Evolutionary conservation across 2,888 invertebrate species (phyloP), one percentile per base, ranked within the genome.

Genomic region (Criorhina ranunculi): DNA sequence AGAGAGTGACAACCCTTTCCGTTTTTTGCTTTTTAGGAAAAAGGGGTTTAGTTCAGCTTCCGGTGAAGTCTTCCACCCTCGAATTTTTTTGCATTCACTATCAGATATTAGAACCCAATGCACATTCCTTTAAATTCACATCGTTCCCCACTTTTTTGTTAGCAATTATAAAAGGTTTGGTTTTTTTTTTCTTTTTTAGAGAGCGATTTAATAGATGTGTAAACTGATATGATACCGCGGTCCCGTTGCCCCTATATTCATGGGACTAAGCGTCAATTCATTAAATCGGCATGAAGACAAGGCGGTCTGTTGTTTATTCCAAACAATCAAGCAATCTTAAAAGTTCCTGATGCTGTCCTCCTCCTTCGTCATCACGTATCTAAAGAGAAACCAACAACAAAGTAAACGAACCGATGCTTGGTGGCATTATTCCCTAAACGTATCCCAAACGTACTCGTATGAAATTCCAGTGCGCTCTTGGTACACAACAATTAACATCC

Each of bases 211-310:
- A 70, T 69, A 86, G 81, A 86, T 86, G 66, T 86, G 86, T 81
- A 86, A 86, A 77, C 64, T 72, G 86, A 86, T 86, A 86, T 81
- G 86, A 86, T 86, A 86, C 37, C 69, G 31, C 24, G 60, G 55
- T 81, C 80, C 81, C 80, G 86, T 80, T 86, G 81, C 81, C 86
- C 76, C 64, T 81, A 86, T 85, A 53, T 55, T 75, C 76, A 69
- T 64, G 76, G 51, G 81, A 81, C 55, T 62, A 66, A 64, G 80
- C 85, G 86, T 81, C 79, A 44, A 80, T 81, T 81, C 76, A 86
- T 81, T 86, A 86, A 86, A 86, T 81, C 86, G 86, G 81, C 86
- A 86, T 77, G 37, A 86, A 86, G 81, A 81, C 86, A 86, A 86
- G 86, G 86, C 86, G 86, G 81, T 86, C 76, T 86, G 86, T 86